phyloP scores from a whole-genome alignment of 2,888 invertebrate species.

The Pammene fasciana region DNA sequence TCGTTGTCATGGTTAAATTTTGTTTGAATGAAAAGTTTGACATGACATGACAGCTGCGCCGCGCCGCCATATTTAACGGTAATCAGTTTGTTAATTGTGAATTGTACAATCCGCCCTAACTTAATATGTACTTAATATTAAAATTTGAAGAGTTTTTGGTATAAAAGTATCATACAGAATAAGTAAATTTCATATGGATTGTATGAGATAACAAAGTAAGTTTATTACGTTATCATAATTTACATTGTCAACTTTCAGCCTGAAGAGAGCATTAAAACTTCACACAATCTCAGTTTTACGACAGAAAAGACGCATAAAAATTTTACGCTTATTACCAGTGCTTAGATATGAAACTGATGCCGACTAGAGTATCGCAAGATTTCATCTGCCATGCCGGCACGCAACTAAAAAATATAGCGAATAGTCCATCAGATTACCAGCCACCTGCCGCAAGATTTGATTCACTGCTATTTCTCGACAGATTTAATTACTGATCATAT shows the following conservation, averaged over 20 bases:
- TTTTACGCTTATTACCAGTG: conserved; percentile 25
- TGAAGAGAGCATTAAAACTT: conserved; percentile 24
- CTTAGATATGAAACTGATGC: conserved; percentile 24
- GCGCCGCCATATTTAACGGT: too few relatives aligned
- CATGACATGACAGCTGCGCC: too few relatives aligned
- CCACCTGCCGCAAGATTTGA: conserved; percentile 32
- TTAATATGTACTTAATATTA: too few relatives aligned
- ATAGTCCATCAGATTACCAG: conserved; percentile 30
- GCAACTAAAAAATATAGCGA: conserved; percentile 36
- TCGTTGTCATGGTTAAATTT: too few relatives aligned
- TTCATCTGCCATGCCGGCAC: conserved; percentile 35
- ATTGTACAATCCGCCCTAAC: too few relatives aligned
- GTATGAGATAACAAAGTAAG: background rate
- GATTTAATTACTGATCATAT: conserved; percentile 13
- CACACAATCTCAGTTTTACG: conserved; percentile 19
- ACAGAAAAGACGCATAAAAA: background rate
- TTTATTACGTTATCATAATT: background rate
- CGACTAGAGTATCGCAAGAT: conserved; percentile 28
- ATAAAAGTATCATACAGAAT: too few relatives aligned
- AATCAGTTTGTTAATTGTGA: too few relatives aligned
- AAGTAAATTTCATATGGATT: too few relatives aligned
- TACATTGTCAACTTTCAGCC: conserved; percentile 4
- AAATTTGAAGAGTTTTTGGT: background rate
- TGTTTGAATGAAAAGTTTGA: too few relatives aligned
- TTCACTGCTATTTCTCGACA: background rate